phyloP scores from a whole-genome alignment of 2,797 vertebrate species.

The Hozukius guyotensis region DNA sequence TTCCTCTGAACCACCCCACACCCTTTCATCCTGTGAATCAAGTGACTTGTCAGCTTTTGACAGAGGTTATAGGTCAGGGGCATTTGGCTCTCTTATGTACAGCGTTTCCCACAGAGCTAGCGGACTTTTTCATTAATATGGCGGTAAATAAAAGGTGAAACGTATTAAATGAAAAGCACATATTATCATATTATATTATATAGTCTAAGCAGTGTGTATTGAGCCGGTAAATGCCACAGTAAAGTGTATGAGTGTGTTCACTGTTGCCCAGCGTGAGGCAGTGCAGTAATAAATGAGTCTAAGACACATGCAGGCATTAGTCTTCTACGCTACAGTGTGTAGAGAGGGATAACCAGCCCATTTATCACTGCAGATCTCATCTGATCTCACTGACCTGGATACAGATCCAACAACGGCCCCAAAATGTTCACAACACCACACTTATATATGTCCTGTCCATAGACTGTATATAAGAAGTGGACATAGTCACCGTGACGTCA shows the following conservation, averaged over 20 bases:
- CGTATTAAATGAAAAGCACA: not conserved
- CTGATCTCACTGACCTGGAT: slow-evolving; percentile 17
- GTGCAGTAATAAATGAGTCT: not conserved
- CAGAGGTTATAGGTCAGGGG: slow-evolving; percentile 24
- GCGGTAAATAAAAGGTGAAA: not conserved
- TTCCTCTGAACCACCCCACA: not conserved
- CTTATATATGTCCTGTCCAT: not conserved
- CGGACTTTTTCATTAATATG: not conserved
- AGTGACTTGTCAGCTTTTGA: not conserved
- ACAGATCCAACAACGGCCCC: not conserved
- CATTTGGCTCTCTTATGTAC: not conserved
- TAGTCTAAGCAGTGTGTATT: not conserved
- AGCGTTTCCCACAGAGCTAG: not conserved
- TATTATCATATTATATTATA: not conserved
- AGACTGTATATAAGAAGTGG: no score
- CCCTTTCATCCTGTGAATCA: slow-evolving; percentile 15
- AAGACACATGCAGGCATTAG: slow-evolving; percentile 6
- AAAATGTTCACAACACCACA: not conserved
- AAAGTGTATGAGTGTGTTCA: not conserved
- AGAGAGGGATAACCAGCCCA: not conserved
- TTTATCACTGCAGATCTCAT: slow-evolving; percentile 3
- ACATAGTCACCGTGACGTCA: no score
- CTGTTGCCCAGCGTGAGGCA: not conserved
- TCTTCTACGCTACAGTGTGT: not conserved
- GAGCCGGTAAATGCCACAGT: not conserved